These are phyloP conservation scores for Vidua macroura DNA, from an alignment of 2,113 vertebrate species.

Conservation along the genomic window DNA sequence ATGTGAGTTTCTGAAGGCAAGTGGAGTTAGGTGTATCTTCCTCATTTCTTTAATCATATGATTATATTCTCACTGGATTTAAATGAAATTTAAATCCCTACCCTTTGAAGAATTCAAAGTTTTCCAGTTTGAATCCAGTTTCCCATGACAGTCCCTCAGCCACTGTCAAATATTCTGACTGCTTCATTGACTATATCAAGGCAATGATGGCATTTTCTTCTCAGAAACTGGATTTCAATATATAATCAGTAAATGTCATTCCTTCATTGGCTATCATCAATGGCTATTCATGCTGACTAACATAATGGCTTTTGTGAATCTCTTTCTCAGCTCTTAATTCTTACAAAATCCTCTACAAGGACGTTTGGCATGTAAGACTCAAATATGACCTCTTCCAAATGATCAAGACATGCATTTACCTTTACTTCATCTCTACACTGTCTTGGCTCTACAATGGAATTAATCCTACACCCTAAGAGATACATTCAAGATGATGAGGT, in stretches of 20 bases:
- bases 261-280: not conserved
- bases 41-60: not conserved
- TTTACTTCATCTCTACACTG: not conserved
- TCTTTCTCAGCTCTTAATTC: not conserved
- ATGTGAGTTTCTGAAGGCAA: not conserved
- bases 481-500: not conserved
- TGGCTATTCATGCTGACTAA: not conserved
- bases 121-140: not conserved
- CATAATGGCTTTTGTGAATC: not conserved
- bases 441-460: not conserved
- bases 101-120: not conserved
- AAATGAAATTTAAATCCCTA: not conserved
- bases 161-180: not conserved
- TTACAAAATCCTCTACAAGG: not conserved
- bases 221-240: not conserved
- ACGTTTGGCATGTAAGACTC: not conserved
- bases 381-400: not conserved
- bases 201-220: not conserved
- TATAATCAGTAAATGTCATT: not conserved
- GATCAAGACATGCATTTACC: not conserved
- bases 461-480: not conserved
- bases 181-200: not conserved
- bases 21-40: not conserved
- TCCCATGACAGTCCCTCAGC: not conserved
- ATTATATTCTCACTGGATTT: not conserved